Evolutionary conservation across 2,888 invertebrate species (phyloP).

Genomic region (Hirtodrosophila alboralis): DNA sequence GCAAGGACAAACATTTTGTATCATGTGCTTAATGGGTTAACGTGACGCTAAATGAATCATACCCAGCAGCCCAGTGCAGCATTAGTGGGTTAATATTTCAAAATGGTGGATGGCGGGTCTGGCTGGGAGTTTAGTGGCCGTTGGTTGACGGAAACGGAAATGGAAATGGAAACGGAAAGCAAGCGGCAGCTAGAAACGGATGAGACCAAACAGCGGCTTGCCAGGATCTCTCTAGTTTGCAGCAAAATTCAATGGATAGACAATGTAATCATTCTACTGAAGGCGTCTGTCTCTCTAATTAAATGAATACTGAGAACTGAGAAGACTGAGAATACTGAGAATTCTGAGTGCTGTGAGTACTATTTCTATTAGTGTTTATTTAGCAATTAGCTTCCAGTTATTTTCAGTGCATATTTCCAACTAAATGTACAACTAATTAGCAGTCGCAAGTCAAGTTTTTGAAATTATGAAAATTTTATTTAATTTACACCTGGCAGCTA

Average conservation of each 20-base stretch:
- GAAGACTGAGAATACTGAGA: not conserved
- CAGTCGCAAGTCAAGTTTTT: slow-evolving; percentile 38
- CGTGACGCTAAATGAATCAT: slow-evolving; percentile 79
- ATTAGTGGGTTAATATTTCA: slow-evolving; percentile 77
- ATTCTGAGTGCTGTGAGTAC: no score
- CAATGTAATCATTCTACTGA: slow-evolving; percentile 55
- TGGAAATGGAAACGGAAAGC: slow-evolving; percentile 35
- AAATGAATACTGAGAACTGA: slow-evolving; percentile 38
- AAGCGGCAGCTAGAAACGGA: slow-evolving; percentile 48
- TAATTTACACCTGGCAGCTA: slow-evolving; percentile 16
- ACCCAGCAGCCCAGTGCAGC: slow-evolving; percentile 33
- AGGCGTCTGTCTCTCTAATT: slow-evolving; percentile 67
- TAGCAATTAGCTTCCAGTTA: slow-evolving; percentile 62
- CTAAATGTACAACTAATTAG: slow-evolving; percentile 70
- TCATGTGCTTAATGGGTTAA: slow-evolving; percentile 75
- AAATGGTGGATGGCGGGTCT: slow-evolving; percentile 10
- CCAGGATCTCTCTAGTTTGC: slow-evolving; percentile 3
- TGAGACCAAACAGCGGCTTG: slow-evolving; percentile 30
- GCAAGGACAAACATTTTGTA: slow-evolving; percentile 47
- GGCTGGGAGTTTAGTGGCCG: no score
- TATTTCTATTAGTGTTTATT: slow-evolving; percentile 43
- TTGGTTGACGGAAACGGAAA: slow-evolving; percentile 37
- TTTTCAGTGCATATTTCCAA: slow-evolving; percentile 35
- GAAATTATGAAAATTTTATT: slow-evolving; percentile 72
- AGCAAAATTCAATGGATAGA: slow-evolving; percentile 38